phyloP scores from a whole-genome alignment of 2,888 invertebrate species.

The Eustalomyia histrio region DNA sequence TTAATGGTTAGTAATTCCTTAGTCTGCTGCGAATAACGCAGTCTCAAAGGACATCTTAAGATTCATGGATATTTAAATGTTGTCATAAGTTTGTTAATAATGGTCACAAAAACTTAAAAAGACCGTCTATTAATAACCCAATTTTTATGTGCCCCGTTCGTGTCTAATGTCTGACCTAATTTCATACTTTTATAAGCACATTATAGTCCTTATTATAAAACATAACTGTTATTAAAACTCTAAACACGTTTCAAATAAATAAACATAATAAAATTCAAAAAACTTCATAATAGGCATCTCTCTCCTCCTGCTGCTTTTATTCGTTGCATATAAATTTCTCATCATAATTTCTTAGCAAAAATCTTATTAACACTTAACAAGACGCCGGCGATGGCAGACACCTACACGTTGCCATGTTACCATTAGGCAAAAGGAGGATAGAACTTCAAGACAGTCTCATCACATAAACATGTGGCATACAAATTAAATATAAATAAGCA shows the following conservation, averaged over 20 bases:
- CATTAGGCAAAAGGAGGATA: constrained; percentile 5
- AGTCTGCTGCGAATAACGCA: too few relatives aligned
- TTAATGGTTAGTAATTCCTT: too few relatives aligned
- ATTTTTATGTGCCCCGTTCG: too few relatives aligned
- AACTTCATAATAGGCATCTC: constrained; percentile 15
- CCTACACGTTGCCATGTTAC: constrained; percentile 3
- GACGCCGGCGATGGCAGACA: neutral
- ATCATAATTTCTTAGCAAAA: constrained; percentile 54
- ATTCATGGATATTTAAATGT: too few relatives aligned
- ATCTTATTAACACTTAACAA: constrained; percentile 51
- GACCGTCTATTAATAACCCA: too few relatives aligned
- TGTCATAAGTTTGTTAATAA: too few relatives aligned
- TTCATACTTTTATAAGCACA: constrained; percentile 26
- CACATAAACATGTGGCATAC: constrained; percentile 50
- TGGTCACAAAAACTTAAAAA: too few relatives aligned
- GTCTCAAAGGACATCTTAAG: too few relatives aligned
- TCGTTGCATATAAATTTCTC: neutral
- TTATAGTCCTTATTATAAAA: constrained; percentile 38
- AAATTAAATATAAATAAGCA: constrained; percentile 42
- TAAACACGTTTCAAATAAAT: constrained; percentile 51
- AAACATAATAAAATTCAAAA: constrained; percentile 18
- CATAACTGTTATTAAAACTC: neutral
- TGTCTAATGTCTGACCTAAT: constrained; percentile 29
- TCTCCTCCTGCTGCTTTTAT: neutral
- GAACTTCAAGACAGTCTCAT: constrained; percentile 28